Conservation (phyloP, 2,113 vertebrate species). For the Cercocebus atys region DNA sequence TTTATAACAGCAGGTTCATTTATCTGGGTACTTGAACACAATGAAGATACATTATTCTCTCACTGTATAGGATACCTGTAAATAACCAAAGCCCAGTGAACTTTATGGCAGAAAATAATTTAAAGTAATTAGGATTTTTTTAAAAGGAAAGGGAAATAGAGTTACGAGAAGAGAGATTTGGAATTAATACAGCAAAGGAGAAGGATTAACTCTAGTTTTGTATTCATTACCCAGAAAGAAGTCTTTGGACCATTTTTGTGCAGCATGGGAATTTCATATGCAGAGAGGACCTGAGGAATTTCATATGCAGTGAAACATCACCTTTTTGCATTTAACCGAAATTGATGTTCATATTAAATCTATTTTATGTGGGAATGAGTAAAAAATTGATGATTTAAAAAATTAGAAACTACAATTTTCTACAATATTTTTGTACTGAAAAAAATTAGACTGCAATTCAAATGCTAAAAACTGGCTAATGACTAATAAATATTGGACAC, state of each 20-base stretch:
- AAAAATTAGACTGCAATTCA: slow-evolving; percentile 33
- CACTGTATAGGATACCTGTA: background rate
- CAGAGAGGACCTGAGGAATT: background rate
- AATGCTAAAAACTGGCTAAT: slow-evolving; percentile 15
- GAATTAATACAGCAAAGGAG: background rate
- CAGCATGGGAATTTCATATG: background rate
- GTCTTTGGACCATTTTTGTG: background rate
- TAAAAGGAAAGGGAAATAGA: background rate
- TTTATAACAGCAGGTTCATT: background rate
- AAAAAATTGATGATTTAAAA: slow-evolving; percentile 24
- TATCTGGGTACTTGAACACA: background rate
- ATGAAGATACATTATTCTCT: background rate
- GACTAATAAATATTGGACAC: background rate
- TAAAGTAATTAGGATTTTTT: background rate
- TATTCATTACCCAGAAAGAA: background rate
- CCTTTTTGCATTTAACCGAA: background rate
- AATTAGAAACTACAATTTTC: background rate
- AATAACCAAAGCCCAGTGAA: background rate
- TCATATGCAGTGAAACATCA: background rate
- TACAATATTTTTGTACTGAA: background rate
- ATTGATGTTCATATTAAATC: background rate
- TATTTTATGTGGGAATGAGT: background rate
- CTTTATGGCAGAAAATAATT: background rate
- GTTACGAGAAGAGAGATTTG: slow-evolving; percentile 37
- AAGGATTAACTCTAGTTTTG: slow-evolving; percentile 19